Percentiles rank a stretch among this genome's conserved stretches.
These are phyloP conservation scores for Mesaphorura yosii DNA, from an alignment of 1,140 invertebrate genomes.

Conservation along the genomic window DNA sequence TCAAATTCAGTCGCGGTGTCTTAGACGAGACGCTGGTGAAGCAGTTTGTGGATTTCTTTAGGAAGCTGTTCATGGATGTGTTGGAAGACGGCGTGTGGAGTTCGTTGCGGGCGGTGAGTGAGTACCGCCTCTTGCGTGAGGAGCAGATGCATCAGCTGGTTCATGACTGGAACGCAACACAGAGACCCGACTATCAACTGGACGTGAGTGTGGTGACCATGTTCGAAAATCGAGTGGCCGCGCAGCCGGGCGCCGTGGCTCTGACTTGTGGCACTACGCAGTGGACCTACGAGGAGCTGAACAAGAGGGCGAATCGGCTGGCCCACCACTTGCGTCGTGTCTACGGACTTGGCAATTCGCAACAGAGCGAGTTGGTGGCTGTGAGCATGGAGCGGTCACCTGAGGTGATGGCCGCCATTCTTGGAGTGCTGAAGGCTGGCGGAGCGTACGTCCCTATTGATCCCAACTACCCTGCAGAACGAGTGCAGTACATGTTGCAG, in stretches of 20 bases:
- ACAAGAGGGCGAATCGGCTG: neutral
- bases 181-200: neutral
- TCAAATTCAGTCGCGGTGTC: neutral
- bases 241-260: neutral
- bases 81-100: too few relatives aligned
- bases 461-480: neutral
- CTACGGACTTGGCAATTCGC: too few relatives aligned
- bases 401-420: neutral
- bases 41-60: neutral
- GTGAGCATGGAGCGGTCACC: neutral
- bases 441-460: slow-evolving; percentile 9
- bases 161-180: neutral
- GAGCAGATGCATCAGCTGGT: neutral
- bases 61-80: neutral
- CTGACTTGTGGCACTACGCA: neutral
- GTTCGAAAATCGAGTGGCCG: neutral
- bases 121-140: neutral
- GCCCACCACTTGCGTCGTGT: neutral
- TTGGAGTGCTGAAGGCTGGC: slow-evolving; percentile 9
- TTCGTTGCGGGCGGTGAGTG: neutral
- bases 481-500: slow-evolving; percentile 6
- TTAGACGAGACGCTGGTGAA: neutral
- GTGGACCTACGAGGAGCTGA: neutral
- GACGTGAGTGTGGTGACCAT: neutral
- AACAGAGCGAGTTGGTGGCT: too few relatives aligned